These are phyloP conservation scores for Nesogale talazaci DNA, from an alignment of 2,113 vertebrate species.

Conservation along the genomic window DNA sequence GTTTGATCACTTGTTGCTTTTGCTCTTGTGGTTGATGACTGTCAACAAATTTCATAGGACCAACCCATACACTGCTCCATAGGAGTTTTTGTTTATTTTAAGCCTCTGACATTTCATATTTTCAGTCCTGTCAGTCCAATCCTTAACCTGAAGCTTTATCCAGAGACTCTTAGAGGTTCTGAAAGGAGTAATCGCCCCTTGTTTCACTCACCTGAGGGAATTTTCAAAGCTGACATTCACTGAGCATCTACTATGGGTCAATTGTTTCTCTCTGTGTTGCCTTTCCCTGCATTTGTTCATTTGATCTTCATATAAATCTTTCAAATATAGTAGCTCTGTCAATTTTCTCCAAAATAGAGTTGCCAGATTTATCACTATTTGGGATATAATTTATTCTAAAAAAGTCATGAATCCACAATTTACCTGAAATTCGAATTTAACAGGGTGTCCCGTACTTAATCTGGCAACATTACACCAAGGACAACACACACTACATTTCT, in stretches of 20 bases:
- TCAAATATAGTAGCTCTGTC: not conserved
- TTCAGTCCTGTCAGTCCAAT: not conserved
- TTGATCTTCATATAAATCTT: not conserved
- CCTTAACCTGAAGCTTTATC: not conserved
- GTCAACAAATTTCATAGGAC: not conserved
- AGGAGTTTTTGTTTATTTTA: too few relatives aligned
- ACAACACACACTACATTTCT: not conserved
- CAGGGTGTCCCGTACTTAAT: not conserved
- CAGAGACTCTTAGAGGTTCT: not conserved
- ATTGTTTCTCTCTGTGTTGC: rapidly evolving
- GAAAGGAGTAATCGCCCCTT: not conserved
- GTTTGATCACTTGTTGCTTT: not conserved
- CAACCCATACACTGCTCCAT: too few relatives aligned
- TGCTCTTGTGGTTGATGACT: not conserved
- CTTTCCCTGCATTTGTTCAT: not conserved
- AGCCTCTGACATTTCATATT: not conserved
- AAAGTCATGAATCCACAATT: not conserved
- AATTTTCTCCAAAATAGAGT: not conserved
- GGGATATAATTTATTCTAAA: not conserved
- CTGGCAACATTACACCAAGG: not conserved
- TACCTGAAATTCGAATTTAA: slow-evolving; percentile 7
- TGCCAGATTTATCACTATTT: not conserved
- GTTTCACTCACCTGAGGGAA: not conserved
- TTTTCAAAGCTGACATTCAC: not conserved
- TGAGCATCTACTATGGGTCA: not conserved